phyloP scores from a whole-genome alignment of 2,797 vertebrate genomes.

The Apodemus agrarius region DNA sequence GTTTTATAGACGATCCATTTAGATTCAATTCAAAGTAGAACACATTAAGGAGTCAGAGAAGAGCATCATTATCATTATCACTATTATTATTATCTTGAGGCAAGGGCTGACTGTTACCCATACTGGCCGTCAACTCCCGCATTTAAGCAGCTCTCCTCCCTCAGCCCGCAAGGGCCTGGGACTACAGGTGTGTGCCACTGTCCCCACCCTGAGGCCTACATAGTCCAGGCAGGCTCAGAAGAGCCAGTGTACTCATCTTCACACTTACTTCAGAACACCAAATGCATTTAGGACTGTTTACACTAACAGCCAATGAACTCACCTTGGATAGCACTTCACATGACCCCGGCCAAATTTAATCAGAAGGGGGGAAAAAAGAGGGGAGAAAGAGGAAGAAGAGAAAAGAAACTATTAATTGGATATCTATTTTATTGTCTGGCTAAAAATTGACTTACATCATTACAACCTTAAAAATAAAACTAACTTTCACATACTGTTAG shows the following conservation, averaged over 20 bases:
- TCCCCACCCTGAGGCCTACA: neutral
- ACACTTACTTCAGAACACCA: constrained; percentile 43
- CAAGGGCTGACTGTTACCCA: neutral
- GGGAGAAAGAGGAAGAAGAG: constrained; percentile 69
- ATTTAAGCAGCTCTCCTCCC: no score
- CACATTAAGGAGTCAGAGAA: constrained; percentile 2
- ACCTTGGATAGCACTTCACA: constrained; percentile 84
- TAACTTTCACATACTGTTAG: constrained; percentile 18
- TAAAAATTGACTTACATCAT: constrained; percentile 56
- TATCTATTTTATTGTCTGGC: constrained; percentile 46
- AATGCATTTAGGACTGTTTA: constrained; percentile 47
- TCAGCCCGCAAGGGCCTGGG: neutral
- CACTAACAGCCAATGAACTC: constrained; percentile 73
- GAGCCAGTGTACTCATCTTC: neutral
- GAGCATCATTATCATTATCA: neutral
- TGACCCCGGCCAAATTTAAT: constrained; percentile 53
- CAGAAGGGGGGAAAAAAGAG: constrained; percentile 70
- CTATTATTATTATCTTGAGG: neutral
- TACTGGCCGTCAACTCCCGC: neutral
- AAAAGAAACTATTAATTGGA: constrained; percentile 76
- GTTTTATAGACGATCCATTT: constrained; percentile 55
- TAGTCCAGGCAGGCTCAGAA: neutral
- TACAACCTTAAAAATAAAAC: constrained; percentile 64
- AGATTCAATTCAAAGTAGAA: constrained; percentile 59
- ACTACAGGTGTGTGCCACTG: neutral